A percentile compares a stretch with the other conserved stretches of the same genome.
phyloP scores from a whole-genome alignment of 1,140 invertebrate genomes.

The Drosophila rufa region DNA sequence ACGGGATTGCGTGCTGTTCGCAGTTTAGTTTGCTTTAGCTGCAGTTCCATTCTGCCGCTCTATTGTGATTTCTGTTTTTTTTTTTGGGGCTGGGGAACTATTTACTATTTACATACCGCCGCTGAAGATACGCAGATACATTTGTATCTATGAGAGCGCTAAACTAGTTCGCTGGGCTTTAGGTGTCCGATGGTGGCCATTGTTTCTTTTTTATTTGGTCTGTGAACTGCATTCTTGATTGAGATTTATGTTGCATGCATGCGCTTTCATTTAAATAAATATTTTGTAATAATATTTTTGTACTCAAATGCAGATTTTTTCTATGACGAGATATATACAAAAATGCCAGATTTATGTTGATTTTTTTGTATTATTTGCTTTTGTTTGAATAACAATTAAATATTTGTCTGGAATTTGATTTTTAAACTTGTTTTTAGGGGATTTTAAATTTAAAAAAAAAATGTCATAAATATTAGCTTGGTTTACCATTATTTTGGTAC shows the following conservation, averaged over 20 bases:
- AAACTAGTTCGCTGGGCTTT: slow-evolving; percentile 46
- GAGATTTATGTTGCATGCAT: slow-evolving; percentile 69
- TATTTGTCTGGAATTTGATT: background rate
- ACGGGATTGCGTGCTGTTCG: slow-evolving; percentile 63
- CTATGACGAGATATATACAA: background rate
- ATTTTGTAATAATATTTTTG: slow-evolving; percentile 7
- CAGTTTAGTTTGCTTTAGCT: slow-evolving; percentile 27
- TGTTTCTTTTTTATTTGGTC: slow-evolving; percentile 33
- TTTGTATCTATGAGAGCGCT: slow-evolving; percentile 17
- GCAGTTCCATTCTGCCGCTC: slow-evolving; percentile 31
- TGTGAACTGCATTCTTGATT: slow-evolving; percentile 68
- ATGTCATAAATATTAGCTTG: too few relatives aligned
- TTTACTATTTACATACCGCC: slow-evolving; percentile 64
- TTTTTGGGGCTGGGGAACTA: slow-evolving; percentile 42
- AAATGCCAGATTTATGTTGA: background rate
- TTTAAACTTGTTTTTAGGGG: too few relatives aligned
- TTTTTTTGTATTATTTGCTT: background rate
- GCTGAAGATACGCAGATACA: slow-evolving; percentile 32
- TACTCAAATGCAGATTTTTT: slow-evolving; percentile 2
- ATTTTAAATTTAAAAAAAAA: background rate
- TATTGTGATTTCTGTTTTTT: slow-evolving; percentile 17
- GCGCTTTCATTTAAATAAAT: slow-evolving; percentile 13
- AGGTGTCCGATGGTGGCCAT: slow-evolving; percentile 30
- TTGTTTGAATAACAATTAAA: background rate
- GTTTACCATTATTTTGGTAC: too few relatives aligned